Base-by-base conservation (phyloP, 2,888 invertebrate species). In the Drepana falcataria region DNA sequence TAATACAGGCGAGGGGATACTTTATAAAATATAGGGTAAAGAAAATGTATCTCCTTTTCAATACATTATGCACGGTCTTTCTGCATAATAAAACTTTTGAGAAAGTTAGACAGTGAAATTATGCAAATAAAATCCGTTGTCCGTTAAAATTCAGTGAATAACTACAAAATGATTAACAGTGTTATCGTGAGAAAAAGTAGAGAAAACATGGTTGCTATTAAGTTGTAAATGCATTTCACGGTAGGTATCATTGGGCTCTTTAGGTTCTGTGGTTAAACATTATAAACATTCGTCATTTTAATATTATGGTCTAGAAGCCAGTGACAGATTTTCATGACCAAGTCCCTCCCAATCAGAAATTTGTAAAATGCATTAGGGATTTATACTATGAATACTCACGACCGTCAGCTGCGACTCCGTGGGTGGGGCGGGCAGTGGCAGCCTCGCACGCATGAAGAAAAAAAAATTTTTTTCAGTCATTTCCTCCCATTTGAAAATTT, bases 131-230 rank as follows among this genome's bases (percentile, higher is more conserved):
- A 44, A 44, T 44, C 6, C 44, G 9, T 9, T 44, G 44, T 9
- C 44, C 44, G 44, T 44, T 9, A 44, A 44, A 44, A 44, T 4
- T 7, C 44, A 44, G 6, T 44, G 9, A 9, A 44, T 44, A 44
- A 44, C 44, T 9, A 44, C 9, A 9, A 44, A 44, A 44, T 44
- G 44, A 9, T 44, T 44, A 44, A 9, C 4, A 44, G 44, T 44
- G 9, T 44, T 44, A 44, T 44, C 44, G 44, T 44, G 44, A 44
- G 44, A 44, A 44, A 44, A 44, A 44, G 5, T 54, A 52, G 56
- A 54, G 51, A 54, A 51, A 49, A 51, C 51, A 48, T 51, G 53
- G 49, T 49, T 40, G 53, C 40, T 21, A 4, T 44, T 35, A 44
- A 35, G n/a, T 4, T 35, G 35, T 33, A 37, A 53, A 44, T 48